Evolutionary conservation across 2,888 invertebrate species (phyloP), one percentile per base, ranked within the genome.

Genomic region (Cyclophora albipunctata): DNA sequence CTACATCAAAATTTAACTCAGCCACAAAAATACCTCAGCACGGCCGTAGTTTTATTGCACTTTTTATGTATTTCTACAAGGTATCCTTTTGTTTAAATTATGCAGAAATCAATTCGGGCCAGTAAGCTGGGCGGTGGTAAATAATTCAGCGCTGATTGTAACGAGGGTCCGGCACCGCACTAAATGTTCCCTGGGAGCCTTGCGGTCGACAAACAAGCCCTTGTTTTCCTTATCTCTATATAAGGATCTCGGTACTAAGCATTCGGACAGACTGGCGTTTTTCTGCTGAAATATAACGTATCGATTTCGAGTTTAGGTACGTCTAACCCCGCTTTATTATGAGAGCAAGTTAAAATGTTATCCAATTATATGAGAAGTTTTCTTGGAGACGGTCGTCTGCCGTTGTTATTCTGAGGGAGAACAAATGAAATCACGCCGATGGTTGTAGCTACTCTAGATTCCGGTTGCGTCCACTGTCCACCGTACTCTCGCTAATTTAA

Each of bases 111-210:
- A 81, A 84, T 84, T 81, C 81, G 71, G 74, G 63, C 71, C 75
- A 71, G 78, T 78, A 75, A 75, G 78, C 80, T 73, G 74, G 75
- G 69, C 71, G 64, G 67, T 74, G 72, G 78, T 85, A 82, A 86
- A 86, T 85, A 82, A 85, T 87, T 87, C 84, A 81, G 75, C 69
- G 74, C 71, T 79, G 79, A 84, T 80, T 84, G 84, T 83, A 81
- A 82, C 78, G 76, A 81, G 83, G 83, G 82, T 83, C 79, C 77
- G 74, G 73, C 67, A 66, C 71, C 72, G 70, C 66, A 77, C 78
- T 81, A 82, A 85, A 83, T 79, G 83, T 75, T 79, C 78, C 70
- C 72, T 55, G 68, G 75, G 64, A 80, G 64, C 74, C 72, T 67
- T 73, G 73, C 67, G 74, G 73, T 73, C 71, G 66, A 73, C 76